Evolutionary conservation across 2,113 vertebrate species (phyloP), one percentile per base, ranked within the genome.

Genomic region (Muscicapa adusta): DNA sequence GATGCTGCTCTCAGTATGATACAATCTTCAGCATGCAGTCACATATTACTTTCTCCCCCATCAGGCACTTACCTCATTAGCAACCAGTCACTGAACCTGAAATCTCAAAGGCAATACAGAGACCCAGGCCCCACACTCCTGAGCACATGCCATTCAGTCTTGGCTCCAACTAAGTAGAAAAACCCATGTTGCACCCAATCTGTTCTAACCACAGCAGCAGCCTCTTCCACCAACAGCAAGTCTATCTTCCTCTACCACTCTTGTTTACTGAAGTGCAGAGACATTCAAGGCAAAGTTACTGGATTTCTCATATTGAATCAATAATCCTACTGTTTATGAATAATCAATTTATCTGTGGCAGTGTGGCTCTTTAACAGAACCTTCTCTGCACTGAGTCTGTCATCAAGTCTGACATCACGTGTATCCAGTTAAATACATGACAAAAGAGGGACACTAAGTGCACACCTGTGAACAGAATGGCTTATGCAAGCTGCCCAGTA

Each of bases 71-170:
- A 36, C 2, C 12, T 67, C 70, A 60, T 65, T 50, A 84, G 45
- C 45, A 79, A 70, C 18, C 72, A 61, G 28, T 20, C 24, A 77
- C 0, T 48, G 53, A 89, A 82, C 2, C 1, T 17, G 61, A 85
- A 75, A 38, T 67, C 47, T 60, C 60, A 66, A 66, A 86, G 68
- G 51, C 33, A 87, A 42, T 25, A 68, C 7, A 54, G 31, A 53
- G 5, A 11, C 4, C 0, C 0, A 70, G 14, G 33, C 56, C 26
- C 6, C 51, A 70, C 23, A 33, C 1, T 50, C 22, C 50, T 10
- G 9, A 84, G 33, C 34, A 70, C 34, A 23, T 29, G 33, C 29
- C 43, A 71, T 58, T 62, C 65, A 58, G 43, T 56, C 68, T 71
- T 63, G 29, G 43, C 40, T 92, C 9, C 51, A 86, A 0, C 31